Evolutionary conservation across 1,140 invertebrate species (phyloP), one percentile per base, ranked within the genome.

Genomic region (Drosophila funebris): DNA sequence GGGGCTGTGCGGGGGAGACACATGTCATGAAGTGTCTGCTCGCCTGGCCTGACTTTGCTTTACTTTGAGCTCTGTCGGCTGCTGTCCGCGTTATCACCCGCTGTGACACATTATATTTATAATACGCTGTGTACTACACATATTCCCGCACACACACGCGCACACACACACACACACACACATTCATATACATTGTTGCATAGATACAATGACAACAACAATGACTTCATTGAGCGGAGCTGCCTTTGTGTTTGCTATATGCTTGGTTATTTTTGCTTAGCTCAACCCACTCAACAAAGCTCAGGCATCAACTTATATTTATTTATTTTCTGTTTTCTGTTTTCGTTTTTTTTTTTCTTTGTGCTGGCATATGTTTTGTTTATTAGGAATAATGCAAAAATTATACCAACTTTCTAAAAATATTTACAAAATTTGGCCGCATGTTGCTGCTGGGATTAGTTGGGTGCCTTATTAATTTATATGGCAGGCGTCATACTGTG

Each of bases 31-130:
- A 78, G 72, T 76, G 72, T 75, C 79, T 73, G 61, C 57, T 58
- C 36, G 72, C 41, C 60, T 52, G 72, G 69, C 60, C 70, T 85
- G 66, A 71, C 74, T 80, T 69, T 74, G 39, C 73, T 44, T 64
- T 66, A 11, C 31, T 37, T 53, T 44, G 11, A 24, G 39, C 53
- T 68, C 52, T 37, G 67, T 58, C 36, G 60, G 50, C 71, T 76
- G 73, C 68, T 54, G 50, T 53, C 62, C 60, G 58, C 73, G 83
- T 79, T 88, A 88, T 88, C 83, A 79, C 83, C 68, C 78, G 48
- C 71, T 77, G 83, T 74, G 83, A 88, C 83, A 88, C 76, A 88
- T 83, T 79, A 88, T 88, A 88, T 88, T 88, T 88, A 83, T 88
- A 88, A 88, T 88, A 78, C 73, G 27, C 24, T 60, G 70, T 73